Conservation (phyloP, 2,888 invertebrate species). For the Eretmocerus hayati region DNA sequence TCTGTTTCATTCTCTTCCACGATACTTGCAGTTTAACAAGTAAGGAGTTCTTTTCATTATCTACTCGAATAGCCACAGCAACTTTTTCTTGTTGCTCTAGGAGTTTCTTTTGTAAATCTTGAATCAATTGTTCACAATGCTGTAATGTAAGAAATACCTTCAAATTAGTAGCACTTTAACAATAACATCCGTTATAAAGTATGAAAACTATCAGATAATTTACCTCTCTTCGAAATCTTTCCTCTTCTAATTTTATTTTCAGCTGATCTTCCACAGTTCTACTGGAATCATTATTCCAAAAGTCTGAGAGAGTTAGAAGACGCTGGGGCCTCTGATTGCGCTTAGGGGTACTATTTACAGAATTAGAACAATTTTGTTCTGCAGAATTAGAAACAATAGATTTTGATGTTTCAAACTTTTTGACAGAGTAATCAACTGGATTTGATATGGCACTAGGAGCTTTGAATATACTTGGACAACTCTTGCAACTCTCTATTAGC, state of each 20-base stretch:
- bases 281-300: conserved; percentile 54
- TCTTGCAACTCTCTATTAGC: conserved; percentile 7
- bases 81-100: conserved; percentile 73
- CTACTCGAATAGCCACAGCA: conserved; percentile 71
- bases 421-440: conserved; percentile 1
- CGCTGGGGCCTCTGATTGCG: conserved; percentile 29
- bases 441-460: conserved; percentile 7
- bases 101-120: conserved; percentile 64
- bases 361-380: conserved; percentile 2
- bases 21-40: conserved; percentile 60
- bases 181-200: neutral
- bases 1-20: conserved; percentile 51
- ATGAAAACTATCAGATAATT: neutral
- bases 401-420: conserved; percentile 21
- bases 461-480: conserved; percentile 17
- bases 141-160: conserved; percentile 44
- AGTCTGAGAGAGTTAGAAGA: conserved; percentile 55
- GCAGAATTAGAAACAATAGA: neutral
- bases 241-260: conserved; percentile 61
- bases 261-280: conserved; percentile 40
- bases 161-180: conserved; percentile 6
- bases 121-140: conserved; percentile 73
- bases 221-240: conserved; percentile 69
- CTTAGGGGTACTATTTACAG: conserved; percentile 3
- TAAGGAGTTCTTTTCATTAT: conserved; percentile 66